Evolutionary conservation across 1,140 invertebrate genomes (phyloP).

Genomic region (Trialeurodes vaporariorum): DNA sequence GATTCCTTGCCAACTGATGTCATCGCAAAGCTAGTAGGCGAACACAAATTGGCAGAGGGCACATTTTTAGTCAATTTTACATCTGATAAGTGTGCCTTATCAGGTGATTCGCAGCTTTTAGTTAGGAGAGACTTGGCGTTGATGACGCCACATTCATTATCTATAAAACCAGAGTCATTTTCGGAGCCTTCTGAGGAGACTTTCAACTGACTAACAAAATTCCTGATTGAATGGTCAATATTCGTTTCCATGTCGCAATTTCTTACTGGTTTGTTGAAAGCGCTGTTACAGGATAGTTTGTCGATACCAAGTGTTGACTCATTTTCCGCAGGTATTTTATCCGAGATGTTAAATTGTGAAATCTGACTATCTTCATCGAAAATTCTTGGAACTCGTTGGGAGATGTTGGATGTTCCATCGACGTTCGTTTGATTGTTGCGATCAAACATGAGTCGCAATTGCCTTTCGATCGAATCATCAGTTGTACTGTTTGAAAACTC

Average conservation of each 20-base stretch:
- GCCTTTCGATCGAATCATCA: neutral
- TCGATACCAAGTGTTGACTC: neutral
- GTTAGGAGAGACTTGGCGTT: neutral
- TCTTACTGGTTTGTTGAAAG: neutral
- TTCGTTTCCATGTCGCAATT: neutral
- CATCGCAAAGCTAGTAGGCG: neutral
- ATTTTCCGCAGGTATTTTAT: neutral
- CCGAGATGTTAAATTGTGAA: neutral
- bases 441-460: neutral
- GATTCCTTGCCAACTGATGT: neutral
- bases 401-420: too few species aligned
- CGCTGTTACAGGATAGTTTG: neutral
- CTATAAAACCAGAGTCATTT: neutral
- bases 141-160: neutral
- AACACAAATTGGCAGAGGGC: neutral
- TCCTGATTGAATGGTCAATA: neutral
- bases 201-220: neutral
- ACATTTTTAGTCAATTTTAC: neutral
- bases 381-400: neutral
- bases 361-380: neutral
- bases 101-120: too few species aligned
- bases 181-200: neutral
- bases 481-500: neutral
- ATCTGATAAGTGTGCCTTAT: too few species aligned
- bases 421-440: too few species aligned